Evolutionary conservation across 2,113 vertebrate genomes (phyloP), one percentile per base, ranked within the genome.

Genomic region (Sinocyclocheilus anshuiensis): DNA sequence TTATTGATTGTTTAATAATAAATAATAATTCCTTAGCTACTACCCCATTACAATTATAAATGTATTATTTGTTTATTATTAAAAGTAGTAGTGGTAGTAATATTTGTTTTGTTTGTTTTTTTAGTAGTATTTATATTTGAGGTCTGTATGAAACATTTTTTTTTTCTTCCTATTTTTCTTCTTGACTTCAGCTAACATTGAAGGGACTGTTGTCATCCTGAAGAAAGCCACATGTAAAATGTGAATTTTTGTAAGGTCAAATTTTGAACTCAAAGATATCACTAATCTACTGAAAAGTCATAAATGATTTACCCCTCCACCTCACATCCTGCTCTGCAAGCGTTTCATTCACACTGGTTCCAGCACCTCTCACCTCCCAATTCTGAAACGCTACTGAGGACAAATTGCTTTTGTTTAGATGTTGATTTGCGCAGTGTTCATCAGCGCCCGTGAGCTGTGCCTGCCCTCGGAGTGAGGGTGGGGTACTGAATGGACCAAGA

Each of bases 361-460:
- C 57, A 36, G 57, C 57, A 77, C 86, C 57, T 75, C 86, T 88
- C 87, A 84, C 67, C 29, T 87, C 59, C 88, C 84, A 86, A 53
- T 57, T 67, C 74, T 59, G 69, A 75, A 69, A n/a, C 57, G 86
- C 55, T 90, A 83, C 83, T 81, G 81, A 86, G 61, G 76, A 91
- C 83, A 67, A 89, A 92, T 89, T 77, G 87, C 90, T 91, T 92
- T 94, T 92, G 90, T 93, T 94, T 92, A 88, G 88, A 86, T 86
- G 88, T 89, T 91, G 90, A 91, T 92, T 91, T 92, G 88, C 86
- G 87, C 87, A 88, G 91, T 42, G 77, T 91, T 76, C 88, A 87
- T 87, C 55, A 84, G 87, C 71, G 85, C 89, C 55, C 80, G 86
- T 67, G 53, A 74, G 77, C 74, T 88, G 81, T 82, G 90, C 69